Evolutionary conservation across 2,888 invertebrate species (phyloP).

Genomic region (Xanthorhoe spadicearia): DNA sequence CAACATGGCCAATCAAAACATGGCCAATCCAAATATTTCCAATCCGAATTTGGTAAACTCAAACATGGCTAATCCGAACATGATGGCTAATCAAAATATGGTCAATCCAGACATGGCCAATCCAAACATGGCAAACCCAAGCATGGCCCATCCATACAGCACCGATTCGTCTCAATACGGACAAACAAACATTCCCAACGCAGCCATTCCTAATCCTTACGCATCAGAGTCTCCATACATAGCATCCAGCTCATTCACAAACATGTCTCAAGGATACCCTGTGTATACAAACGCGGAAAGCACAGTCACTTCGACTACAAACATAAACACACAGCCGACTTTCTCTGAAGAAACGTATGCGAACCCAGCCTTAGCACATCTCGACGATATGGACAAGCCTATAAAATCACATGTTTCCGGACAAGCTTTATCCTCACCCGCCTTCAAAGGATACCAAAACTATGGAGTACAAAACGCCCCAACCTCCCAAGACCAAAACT

Average conservation of each 20-base stretch:
- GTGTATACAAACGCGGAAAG: constrained; percentile 63
- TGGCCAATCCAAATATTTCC: not conserved
- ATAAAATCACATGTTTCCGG: constrained; percentile 78
- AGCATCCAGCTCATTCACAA: constrained; percentile 55
- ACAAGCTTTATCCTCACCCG: constrained; percentile 61
- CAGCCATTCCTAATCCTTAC: constrained; percentile 27
- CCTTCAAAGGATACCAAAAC: constrained; percentile 52
- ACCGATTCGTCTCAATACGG: constrained; percentile 50
- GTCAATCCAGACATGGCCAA: not conserved
- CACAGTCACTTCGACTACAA: constrained; percentile 52
- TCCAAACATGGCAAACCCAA: constrained; percentile 9
- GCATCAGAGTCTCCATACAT: constrained; percentile 58
- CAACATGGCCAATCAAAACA: constrained; percentile 4
- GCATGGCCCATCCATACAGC: constrained; percentile 31
- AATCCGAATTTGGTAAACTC: constrained; percentile 5
- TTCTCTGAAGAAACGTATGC: constrained; percentile 46
- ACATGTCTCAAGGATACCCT: constrained; percentile 61
- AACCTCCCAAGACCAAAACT: constrained; percentile 50
- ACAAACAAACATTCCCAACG: constrained; percentile 43
- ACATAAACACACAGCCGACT: constrained; percentile 37
- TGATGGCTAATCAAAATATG: constrained; percentile 1
- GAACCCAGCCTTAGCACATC: constrained; percentile 57
- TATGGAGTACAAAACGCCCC: constrained; percentile 42
- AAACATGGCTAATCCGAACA: constrained; percentile 6
- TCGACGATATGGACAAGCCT: constrained; percentile 72